A percentile compares a stretch with the other conserved stretches of the same genome.
Conservation (phyloP, 2,888 invertebrate genomes). For the Brachypalpus laphriformis region DNA sequence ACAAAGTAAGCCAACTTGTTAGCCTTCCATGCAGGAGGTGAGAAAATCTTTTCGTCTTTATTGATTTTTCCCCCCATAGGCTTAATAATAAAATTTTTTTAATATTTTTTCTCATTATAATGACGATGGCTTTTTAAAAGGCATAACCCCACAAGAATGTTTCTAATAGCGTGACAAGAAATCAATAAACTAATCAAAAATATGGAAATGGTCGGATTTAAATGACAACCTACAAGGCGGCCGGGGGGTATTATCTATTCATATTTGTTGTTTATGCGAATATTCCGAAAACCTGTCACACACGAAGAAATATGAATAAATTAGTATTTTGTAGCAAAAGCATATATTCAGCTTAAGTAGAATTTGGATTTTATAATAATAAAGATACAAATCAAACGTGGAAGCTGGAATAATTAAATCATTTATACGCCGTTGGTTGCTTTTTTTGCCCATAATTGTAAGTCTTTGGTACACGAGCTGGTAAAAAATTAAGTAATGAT, state of each 20-base stretch:
- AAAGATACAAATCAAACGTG: slow-evolving; percentile 22
- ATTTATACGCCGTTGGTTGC: background rate
- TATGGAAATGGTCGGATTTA: slow-evolving; percentile 17
- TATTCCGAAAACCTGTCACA: background rate
- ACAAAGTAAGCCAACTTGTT: slow-evolving; percentile 31
- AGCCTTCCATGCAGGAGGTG: slow-evolving; percentile 18
- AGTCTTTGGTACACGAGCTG: background rate
- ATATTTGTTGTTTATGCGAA: slow-evolving; percentile 3
- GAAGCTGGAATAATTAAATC: slow-evolving; percentile 11
- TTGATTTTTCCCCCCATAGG: background rate
- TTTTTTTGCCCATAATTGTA: background rate
- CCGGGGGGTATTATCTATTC: background rate
- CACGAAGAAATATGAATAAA: slow-evolving; percentile 17
- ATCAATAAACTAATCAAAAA: slow-evolving; percentile 18
- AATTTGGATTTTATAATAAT: slow-evolving; percentile 7
- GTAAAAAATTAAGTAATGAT: background rate
- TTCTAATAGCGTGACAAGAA: background rate
- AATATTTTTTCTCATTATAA: background rate
- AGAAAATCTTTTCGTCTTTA: slow-evolving; percentile 35
- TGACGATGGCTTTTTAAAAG: background rate
- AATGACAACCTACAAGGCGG: background rate
- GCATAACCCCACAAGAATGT: slow-evolving; percentile 25
- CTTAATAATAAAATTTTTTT: slow-evolving; percentile 3
- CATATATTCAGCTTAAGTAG: background rate
- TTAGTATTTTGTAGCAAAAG: background rate